Evolutionary conservation across 2,888 invertebrate species (phyloP), one percentile per base, ranked within the genome.

Genomic region (Patella caerulea): DNA sequence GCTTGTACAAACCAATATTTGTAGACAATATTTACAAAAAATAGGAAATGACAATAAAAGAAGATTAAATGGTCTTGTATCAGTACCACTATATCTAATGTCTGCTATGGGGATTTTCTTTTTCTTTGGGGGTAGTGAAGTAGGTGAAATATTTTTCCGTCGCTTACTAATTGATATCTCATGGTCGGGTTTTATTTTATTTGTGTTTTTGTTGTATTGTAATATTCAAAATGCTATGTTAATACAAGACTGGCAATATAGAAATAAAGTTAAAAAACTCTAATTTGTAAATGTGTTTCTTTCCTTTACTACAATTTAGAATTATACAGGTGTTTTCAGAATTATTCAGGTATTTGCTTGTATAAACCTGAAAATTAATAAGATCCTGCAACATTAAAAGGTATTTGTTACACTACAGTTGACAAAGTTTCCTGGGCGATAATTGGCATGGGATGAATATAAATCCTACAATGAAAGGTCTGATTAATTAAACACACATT

Each of bases 41-140:
- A 54, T 54, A 17, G 19, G 24, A 17, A 59, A n/a, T 65, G 19
- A 55, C n/a, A 74, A 74, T 45, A 34, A 29, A 45, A 82, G 94
- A 81, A 93, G 96, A 82, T 92, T 96, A 79, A 93, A 94, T 88
- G 96, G 95, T 76, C 84, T 95, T 12, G 86, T 95, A 79, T 94
- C 95, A 79, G 93, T 95, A 52, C 96, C 96, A 45, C 92, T 97
- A 73, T 94, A 96, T 83, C 94, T 95, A 52, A 92, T 96, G 82
- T 96, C 97, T 15, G 95, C 95, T 1, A 93, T 96, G 87, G 96
- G 97, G 0, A 97, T 96, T 92, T 96, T 96, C 89, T 97, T 95
- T 92, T 96, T 97, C 90, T 96, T 97, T 92, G 95, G 94, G 80
- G 96, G 95, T 14, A 93, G 92, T 80, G 94, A 95, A 77, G 93